phyloP scores from a whole-genome alignment of 2,113 vertebrate genomes.

The Sciurus niger region DNA sequence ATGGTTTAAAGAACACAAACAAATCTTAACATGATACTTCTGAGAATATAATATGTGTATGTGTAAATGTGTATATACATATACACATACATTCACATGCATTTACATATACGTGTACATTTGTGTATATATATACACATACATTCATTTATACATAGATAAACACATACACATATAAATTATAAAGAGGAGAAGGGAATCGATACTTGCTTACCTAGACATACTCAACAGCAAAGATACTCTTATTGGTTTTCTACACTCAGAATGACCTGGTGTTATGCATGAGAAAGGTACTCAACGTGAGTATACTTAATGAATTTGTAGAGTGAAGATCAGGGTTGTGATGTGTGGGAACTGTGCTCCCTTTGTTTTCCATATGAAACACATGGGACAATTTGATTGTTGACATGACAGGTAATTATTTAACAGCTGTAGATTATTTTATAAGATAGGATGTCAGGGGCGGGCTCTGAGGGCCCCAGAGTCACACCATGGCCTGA shows the following conservation, averaged over 20 bases:
- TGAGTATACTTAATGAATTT: not conserved
- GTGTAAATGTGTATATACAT: too few relatives aligned
- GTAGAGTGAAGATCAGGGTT: not conserved
- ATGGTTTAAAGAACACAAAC: not conserved
- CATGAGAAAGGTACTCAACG: not conserved
- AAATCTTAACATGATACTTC: conserved; percentile 28
- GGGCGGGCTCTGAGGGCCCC: too few relatives aligned
- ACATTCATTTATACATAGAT: too few relatives aligned
- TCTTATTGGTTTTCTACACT: not conserved
- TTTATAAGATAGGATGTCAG: not conserved
- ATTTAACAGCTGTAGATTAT: conserved; percentile 2
- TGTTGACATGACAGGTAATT: not conserved
- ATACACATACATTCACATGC: too few relatives aligned
- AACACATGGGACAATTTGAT: not conserved
- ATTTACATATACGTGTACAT: not conserved
- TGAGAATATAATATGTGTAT: not conserved
- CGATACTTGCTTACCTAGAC: not conserved
- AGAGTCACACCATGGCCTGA: too few relatives aligned
- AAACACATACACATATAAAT: too few relatives aligned
- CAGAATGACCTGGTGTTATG: not conserved
- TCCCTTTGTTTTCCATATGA: not conserved
- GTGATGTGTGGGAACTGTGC: not conserved
- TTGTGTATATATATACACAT: too few relatives aligned
- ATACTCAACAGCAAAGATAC: not conserved
- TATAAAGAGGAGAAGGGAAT: too few relatives aligned